Evolutionary conservation across 2,888 invertebrate genomes (phyloP).

Genomic region (Anoplius nigerrimus): DNA sequence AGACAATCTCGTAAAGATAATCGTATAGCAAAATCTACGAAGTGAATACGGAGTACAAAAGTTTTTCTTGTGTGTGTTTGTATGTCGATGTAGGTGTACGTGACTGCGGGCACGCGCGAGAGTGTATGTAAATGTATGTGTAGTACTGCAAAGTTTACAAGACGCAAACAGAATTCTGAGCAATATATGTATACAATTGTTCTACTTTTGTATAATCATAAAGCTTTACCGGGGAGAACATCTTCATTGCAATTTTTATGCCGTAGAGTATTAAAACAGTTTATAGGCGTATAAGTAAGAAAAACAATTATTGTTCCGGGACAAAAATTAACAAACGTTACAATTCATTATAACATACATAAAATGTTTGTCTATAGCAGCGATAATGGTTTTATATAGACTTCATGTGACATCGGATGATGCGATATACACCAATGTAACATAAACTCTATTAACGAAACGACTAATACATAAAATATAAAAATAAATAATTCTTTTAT

Average conservation of each 20-base stretch:
- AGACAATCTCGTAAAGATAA: constrained; percentile 51
- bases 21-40: constrained; percentile 58
- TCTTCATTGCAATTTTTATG: not conserved
- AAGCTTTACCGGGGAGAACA: constrained; percentile 19
- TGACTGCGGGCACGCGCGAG: too few species aligned
- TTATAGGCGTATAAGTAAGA: constrained; percentile 2
- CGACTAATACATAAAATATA: constrained; percentile 27
- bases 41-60: constrained; percentile 53
- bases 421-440: constrained; percentile 14
- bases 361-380: constrained; percentile 42
- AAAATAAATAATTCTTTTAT: constrained; percentile 27
- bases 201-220: constrained; percentile 30
- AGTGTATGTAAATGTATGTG: constrained; percentile 24
- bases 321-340: constrained; percentile 18
- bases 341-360: not conserved
- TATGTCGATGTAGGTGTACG: too few species aligned
- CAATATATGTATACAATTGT: constrained; percentile 33
- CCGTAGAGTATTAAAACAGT: constrained; percentile 2
- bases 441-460: constrained; percentile 37
- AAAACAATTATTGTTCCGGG: constrained; percentile 7
- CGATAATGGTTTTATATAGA: constrained; percentile 40
- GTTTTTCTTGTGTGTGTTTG: constrained; percentile 12
- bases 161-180: constrained; percentile 42
- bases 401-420: constrained; percentile 46
- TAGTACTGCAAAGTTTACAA: constrained; percentile 38